Percentiles rank a stretch among this genome's conserved stretches.
phyloP scores from a whole-genome alignment of 2,888 invertebrate species.

The Morpho achilles region DNA sequence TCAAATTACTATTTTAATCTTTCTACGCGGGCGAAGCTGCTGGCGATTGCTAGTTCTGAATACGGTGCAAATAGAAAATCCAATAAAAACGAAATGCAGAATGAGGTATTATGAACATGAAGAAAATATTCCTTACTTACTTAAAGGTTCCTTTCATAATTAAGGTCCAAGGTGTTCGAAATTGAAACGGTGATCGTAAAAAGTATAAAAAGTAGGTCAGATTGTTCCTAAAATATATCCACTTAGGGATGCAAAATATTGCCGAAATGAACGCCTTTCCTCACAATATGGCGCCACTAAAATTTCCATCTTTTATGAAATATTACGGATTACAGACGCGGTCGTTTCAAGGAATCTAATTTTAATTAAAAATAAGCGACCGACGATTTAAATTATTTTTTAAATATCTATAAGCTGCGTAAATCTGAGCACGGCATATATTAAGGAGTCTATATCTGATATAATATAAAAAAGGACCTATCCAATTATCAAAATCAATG shows the following conservation, averaged over 20 bases:
- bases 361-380: conserved; percentile 43
- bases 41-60: not conserved
- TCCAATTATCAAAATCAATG: too few species aligned
- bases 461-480: too few species aligned
- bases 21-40: too few species aligned
- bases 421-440: too few species aligned
- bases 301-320: conserved; percentile 75
- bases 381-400: not conserved
- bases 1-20: too few species aligned
- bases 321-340: conserved; percentile 63
- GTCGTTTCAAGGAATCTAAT: conserved; percentile 66
- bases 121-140: conserved; percentile 17
- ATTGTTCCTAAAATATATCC: conserved; percentile 61
- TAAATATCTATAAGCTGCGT: too few species aligned
- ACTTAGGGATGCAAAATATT: conserved; percentile 69
- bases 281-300: conserved; percentile 74
- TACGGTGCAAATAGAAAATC: conserved; percentile 18
- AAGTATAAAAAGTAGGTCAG: conserved; percentile 43
- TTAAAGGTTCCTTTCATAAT: conserved; percentile 22
- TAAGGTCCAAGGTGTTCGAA: conserved; percentile 32
- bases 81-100: conserved; percentile 46
- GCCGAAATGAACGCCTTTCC: conserved; percentile 66
- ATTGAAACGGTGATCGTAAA: conserved; percentile 23
- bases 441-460: too few species aligned
- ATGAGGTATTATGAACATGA: conserved; percentile 19